Conservation (phyloP, 2,113 vertebrate genomes). For the Apteryx mantelli region DNA sequence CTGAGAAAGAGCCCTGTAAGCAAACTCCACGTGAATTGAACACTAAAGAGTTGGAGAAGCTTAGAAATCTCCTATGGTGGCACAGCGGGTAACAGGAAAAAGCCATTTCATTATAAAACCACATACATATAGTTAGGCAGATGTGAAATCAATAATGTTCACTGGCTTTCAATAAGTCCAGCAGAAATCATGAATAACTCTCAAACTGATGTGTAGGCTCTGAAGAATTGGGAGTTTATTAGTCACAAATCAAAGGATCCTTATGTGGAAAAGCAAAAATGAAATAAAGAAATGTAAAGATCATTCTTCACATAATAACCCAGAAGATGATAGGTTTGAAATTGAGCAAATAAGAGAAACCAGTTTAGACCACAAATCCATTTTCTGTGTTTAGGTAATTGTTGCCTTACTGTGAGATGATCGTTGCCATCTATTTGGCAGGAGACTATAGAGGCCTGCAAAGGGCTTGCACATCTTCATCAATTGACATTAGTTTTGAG, state of each 20-base stretch:
- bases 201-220: accelerated
- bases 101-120: not conserved
- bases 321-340: not conserved
- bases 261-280: not conserved
- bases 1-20: not conserved
- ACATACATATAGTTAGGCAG: not conserved
- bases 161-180: not conserved
- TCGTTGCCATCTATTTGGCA: not conserved
- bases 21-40: not conserved
- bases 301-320: not conserved
- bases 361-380: not conserved
- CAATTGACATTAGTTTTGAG: not conserved
- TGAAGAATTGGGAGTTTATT: not conserved
- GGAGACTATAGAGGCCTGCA: not conserved
- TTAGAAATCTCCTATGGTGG: not conserved
- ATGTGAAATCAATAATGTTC: not conserved
- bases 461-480: not conserved
- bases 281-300: not conserved
- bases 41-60: not conserved
- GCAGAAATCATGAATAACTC: not conserved
- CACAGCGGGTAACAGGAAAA: not conserved
- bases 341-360: not conserved
- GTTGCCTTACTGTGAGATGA: not conserved
- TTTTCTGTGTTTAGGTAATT: not conserved
- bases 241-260: not conserved